Base-by-base conservation (phyloP, 2,888 invertebrate genomes). In the Lasioglossum zephyrum region DNA sequence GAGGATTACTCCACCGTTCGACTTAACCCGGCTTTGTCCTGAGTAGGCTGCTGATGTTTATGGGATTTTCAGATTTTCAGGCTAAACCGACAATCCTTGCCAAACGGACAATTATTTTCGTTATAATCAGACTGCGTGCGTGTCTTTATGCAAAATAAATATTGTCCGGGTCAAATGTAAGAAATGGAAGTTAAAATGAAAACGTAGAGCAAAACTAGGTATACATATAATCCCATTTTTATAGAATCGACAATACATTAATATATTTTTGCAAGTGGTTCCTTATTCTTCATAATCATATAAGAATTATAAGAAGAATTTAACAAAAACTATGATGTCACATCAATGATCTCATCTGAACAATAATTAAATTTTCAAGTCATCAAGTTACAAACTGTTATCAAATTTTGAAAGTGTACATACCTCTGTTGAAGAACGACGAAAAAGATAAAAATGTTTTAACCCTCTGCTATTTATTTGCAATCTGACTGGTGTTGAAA, bases 11-110 rank as follows among this genome's bases (percentile, higher is more conserved):
- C 4, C n/a, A 16, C 13, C 74, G 39, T 75, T 39, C 31, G 53
- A 39, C 57, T 53, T 9, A 39, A 16, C 63, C 63, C 63, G 31
- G 63, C 63, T 63, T 63, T 31, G 31, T 11, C 26, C 47, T 6
- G 63, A 63, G 63, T 63, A 63, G 63, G 63, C 63, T 63, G 31
- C 63, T 6, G 63, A 31, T 63, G 63, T 63, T 63, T 63, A 63
- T 63, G 63, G 63, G 63, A 63, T 63, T 63, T 60, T 26, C 60
- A 60, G 60, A 60, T 60, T 60, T 31, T 31, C 63, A 31, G 16
- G 63, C 31, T 63, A 6, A 63, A 63, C 6, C 31, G 63, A 31
- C 31, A 16, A 63, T 63, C 63, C 31, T 31, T 31, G 63, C 11
- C 63, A 31, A 63, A 63, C 26, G 63, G 16, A 63, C 26, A 63